phyloP scores from a whole-genome alignment of 2,113 vertebrate genomes.

The Notothenia rossii region DNA sequence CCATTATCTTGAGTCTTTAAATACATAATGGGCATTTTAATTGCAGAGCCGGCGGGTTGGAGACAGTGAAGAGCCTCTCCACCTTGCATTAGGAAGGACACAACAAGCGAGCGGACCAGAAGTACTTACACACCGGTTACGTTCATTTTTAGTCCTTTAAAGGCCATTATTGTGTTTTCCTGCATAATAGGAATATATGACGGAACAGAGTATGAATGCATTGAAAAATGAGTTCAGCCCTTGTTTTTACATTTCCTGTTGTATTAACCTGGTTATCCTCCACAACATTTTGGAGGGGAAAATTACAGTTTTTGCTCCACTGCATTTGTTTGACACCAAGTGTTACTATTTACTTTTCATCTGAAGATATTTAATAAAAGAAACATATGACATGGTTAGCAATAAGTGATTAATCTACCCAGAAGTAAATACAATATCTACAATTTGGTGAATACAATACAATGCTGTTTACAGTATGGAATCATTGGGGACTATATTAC shows the following conservation, averaged over 20 bases:
- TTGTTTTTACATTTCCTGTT: background rate
- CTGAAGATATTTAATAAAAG: background rate
- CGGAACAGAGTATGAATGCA: background rate
- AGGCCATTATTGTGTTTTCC: conserved; percentile 1
- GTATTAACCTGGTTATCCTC: background rate
- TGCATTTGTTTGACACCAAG: background rate
- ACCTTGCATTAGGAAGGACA: conserved; percentile 60
- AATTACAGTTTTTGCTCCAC: background rate
- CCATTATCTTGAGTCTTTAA: conserved; percentile 62
- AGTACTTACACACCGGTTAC: conserved; percentile 9
- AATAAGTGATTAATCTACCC: background rate
- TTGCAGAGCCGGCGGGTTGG: conserved; percentile 58
- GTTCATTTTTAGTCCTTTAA: conserved; percentile 17
- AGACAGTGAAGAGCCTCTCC: conserved; percentile 61
- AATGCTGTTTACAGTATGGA: background rate
- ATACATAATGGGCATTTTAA: conserved; percentile 71
- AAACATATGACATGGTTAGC: background rate
- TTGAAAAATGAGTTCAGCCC: background rate
- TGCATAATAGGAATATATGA: background rate
- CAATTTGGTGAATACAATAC: background rate
- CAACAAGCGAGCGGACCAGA: conserved; percentile 11
- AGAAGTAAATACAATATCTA: background rate
- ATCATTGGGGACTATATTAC: background rate
- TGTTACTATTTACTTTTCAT: background rate
- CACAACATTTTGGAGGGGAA: background rate